Evolutionary conservation across 2,113 vertebrate species (phyloP).

Genomic region (Austrofundulus limnaeus): DNA sequence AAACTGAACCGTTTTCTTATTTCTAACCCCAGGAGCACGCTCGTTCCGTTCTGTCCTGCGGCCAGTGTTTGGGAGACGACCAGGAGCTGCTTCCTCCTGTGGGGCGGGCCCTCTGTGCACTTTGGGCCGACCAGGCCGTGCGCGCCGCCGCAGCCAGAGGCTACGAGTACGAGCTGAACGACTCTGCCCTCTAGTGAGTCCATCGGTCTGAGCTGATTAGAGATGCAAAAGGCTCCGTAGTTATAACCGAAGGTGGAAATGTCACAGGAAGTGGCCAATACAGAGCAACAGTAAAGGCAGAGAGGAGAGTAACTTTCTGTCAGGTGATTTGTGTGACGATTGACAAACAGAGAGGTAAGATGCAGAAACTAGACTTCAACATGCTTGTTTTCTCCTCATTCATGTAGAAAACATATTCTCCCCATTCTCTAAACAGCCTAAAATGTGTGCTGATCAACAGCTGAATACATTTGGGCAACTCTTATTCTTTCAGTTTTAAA

Average conservation of each 20-base stretch:
- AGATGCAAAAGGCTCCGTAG: neutral
- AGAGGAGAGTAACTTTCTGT: constrained; percentile 12
- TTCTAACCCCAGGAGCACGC: constrained; percentile 68
- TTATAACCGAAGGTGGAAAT: constrained; percentile 35
- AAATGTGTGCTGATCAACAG: no score
- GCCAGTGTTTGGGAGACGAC: constrained; percentile 76
- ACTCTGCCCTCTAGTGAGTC: constrained; percentile 84
- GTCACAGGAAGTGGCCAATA: constrained; percentile 39
- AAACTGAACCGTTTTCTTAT: neutral
- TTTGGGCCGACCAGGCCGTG: constrained; percentile 80
- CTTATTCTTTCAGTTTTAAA: no score
- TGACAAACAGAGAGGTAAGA: constrained; percentile 26
- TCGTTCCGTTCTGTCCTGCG: constrained; percentile 74
- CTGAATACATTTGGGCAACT: no score
- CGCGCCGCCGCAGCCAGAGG: constrained; percentile 71
- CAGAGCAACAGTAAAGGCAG: constrained; percentile 17
- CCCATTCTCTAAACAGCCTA: no score
- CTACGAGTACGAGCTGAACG: constrained; percentile 79
- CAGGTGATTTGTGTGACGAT: constrained; percentile 59
- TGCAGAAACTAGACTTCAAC: no score
- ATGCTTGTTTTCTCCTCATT: no score
- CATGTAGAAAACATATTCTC: no score
- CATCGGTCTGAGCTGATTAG: constrained; percentile 9
- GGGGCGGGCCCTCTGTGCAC: constrained; percentile 70
- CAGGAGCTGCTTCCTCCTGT: constrained; percentile 76